Base-by-base conservation (phyloP, 2,888 invertebrate species). In the Nezara viridula region DNA sequence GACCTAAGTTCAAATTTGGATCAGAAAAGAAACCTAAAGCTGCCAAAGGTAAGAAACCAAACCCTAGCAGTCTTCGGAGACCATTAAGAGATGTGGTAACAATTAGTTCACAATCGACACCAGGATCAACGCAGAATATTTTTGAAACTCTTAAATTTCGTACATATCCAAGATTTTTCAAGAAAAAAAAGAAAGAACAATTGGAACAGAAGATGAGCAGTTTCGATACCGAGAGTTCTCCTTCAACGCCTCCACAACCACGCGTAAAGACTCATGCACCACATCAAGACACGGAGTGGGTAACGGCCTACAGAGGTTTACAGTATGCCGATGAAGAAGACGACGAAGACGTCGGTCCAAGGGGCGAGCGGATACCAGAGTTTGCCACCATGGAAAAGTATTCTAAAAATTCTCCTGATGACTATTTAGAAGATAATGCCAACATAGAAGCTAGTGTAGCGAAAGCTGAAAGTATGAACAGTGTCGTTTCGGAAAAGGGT, bases 141-240 rank as follows among this genome's bases (percentile, higher is more conserved):
- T 96, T 96, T 92, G 95, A 95, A 88, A 90, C 91, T 40, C 95
- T 95, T 92, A 96, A 96, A 92, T 95, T 96, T 91, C 95, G 95
- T 91, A 97, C 97, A 0, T 97, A 96, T 92, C 97, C 97, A 0
- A 94, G 97, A 91, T 94, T 97, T 73, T 93, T 94, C 91, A 93
- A 93, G 32, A 92, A 92, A 66, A 93, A 93, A 60, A 92, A 93
- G 10, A 93, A 93, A 90, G 94, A 94, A 27, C 90, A 86, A 27
- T 19, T 88, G 9, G 90, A 89, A 87, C 95, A 95, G 52, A 94
- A 95, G 1, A 85, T 85, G 49, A 88, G 89, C 32, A 91, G 89
- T 66, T 52, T 90, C 6, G 90, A 90, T 14, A 90, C 95, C 92
- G 93, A 90, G 92, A 93, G 52, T 92, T 92, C 24, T 91, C 92